A percentile compares a stretch with the other conserved stretches of the same genome.
phyloP scores from a whole-genome alignment of 2,113 vertebrate species.

The Psephotus haematonotus region DNA sequence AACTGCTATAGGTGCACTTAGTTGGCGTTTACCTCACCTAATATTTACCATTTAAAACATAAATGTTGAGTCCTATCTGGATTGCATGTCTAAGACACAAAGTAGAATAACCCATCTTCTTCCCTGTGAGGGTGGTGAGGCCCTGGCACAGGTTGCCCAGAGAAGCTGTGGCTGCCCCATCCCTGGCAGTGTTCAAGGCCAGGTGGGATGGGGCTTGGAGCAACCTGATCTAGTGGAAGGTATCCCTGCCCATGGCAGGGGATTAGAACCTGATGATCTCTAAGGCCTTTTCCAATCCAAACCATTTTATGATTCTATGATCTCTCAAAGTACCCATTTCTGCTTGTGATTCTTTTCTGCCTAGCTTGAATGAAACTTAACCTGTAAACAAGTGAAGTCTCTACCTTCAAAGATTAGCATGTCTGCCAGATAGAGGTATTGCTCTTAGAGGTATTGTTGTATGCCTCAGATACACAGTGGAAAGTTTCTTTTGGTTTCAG shows the following conservation, averaged over 20 bases:
- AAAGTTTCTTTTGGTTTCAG: not conserved
- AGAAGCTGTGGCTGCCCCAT: not conserved
- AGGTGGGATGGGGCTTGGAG: not conserved
- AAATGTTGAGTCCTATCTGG: fast-evolving
- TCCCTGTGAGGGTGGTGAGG: not conserved
- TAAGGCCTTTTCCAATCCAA: not conserved
- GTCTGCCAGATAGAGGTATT: not conserved
- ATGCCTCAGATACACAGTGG: not conserved
- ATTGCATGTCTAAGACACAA: not conserved
- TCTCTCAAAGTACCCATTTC: not conserved
- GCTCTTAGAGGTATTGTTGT: not conserved
- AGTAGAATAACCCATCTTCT: not conserved
- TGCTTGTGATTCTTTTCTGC: fast-evolving
- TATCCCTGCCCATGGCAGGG: not conserved
- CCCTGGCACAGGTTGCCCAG: not conserved
- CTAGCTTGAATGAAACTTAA: not conserved
- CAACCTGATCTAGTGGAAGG: not conserved
- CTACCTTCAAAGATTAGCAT: not conserved
- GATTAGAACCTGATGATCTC: not conserved
- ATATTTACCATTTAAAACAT: not conserved
- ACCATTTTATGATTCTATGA: not conserved
- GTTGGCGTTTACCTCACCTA: not conserved
- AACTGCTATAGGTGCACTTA: fast-evolving
- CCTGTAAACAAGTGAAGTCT: not conserved
- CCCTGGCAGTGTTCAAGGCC: not conserved